Conservation (phyloP, 2,113 vertebrate genomes). For the Anthoscopus minutus region DNA sequence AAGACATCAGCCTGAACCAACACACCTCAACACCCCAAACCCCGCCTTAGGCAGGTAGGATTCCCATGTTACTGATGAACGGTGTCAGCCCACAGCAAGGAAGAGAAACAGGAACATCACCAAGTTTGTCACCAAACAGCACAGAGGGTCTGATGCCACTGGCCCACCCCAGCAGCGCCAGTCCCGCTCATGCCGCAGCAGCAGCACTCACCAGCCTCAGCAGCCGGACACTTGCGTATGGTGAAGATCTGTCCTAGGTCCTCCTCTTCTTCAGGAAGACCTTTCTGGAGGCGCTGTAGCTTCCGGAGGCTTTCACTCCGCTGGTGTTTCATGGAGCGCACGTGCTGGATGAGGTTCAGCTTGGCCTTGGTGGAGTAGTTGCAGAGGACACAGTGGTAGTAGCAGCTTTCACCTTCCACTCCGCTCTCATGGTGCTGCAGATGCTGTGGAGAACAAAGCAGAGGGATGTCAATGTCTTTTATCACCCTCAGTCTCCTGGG, state of each 20-base stretch:
- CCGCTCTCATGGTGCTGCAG: conserved; percentile 95
- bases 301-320: conserved; percentile 93
- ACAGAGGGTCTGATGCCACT: fast-evolving
- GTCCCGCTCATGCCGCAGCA: fast-evolving
- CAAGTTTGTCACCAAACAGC: fast-evolving
- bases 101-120: not conserved
- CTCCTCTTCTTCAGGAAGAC: conserved; percentile 93
- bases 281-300: conserved; percentile 93
- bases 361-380: conserved; percentile 99
- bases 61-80: fast-evolving
- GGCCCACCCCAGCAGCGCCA: fast-evolving
- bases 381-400: conserved; percentile 95
- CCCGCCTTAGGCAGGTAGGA: not conserved
- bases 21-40: not conserved
- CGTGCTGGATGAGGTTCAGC: conserved; percentile 97
- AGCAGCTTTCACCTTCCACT: conserved; percentile 92
- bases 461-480: not conserved
- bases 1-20: not conserved
- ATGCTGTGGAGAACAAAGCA: conserved; percentile 76
- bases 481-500: not conserved
- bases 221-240: conserved; percentile 88
- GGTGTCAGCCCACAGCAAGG: not conserved
- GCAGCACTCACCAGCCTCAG: conserved; percentile 82
- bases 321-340: conserved; percentile 98
- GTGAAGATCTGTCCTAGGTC: conserved; percentile 93